Percentiles rank a stretch among this genome's conserved stretches.
Evolutionary conservation across 2,113 vertebrate genomes (phyloP).

Genomic region (Ariopsis seemanni): DNA sequence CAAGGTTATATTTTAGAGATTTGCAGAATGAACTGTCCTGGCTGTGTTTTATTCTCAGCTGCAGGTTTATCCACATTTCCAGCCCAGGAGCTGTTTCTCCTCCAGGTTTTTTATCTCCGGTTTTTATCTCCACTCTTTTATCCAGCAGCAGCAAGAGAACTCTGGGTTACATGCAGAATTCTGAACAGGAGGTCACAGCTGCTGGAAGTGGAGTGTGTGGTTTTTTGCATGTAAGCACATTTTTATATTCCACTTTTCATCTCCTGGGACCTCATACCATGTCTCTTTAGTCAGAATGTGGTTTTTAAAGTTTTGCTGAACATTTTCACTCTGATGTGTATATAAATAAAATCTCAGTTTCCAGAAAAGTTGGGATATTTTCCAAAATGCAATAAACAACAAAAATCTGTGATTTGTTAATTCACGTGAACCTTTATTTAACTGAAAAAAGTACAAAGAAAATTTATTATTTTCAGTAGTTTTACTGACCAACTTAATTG

Average conservation of each 20-base stretch:
- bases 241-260: neutral
- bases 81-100: neutral
- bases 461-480: too few species aligned
- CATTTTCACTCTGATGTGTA: neutral
- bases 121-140: constrained; percentile 4
- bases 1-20: neutral
- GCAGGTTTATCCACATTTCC: neutral
- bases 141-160: neutral
- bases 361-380: too few species aligned
- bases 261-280: neutral
- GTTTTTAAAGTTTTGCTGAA: neutral
- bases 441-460: too few species aligned
- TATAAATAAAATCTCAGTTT: too few species aligned
- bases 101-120: neutral
- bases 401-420: too few species aligned
- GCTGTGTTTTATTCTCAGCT: neutral
- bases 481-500: too few species aligned
- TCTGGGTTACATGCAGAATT: neutral
- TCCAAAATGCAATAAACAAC: too few species aligned
- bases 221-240: neutral
- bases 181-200: neutral
- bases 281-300: neutral
- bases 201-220: neutral
- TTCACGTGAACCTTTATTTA: too few species aligned
- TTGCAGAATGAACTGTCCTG: neutral